phyloP scores from a whole-genome alignment of 2,888 invertebrate genomes.

The Drosophila borborema region DNA sequence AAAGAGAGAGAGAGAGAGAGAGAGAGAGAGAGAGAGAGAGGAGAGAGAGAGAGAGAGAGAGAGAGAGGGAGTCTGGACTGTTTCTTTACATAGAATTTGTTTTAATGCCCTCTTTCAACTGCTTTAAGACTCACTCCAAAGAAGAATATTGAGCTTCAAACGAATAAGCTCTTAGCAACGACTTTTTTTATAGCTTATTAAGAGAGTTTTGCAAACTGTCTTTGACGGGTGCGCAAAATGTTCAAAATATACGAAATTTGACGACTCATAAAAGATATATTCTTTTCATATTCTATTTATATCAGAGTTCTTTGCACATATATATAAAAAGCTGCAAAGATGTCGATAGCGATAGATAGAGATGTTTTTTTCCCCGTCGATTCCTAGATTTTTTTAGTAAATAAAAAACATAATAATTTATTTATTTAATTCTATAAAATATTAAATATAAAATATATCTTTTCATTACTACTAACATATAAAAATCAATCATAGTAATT shows the following conservation, averaged over 20 bases:
- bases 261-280: background rate
- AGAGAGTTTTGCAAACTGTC: background rate
- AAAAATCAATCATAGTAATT: no score
- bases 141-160: constrained; percentile 1
- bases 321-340: background rate
- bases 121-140: constrained; percentile 20
- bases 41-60: background rate
- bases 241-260: background rate
- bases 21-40: background rate
- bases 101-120: constrained; percentile 34
- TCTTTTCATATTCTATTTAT: background rate
- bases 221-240: background rate
- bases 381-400: no score
- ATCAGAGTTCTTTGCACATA: background rate
- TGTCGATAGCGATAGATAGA: no score
- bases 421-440: no score
- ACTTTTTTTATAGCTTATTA: constrained; percentile 14
- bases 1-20: background rate
- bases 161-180: background rate
- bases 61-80: background rate
- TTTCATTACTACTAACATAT: no score
- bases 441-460: no score
- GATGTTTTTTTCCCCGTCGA: no score
- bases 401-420: no score
- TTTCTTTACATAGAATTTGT: background rate